Evolutionary conservation across 2,113 vertebrate genomes (phyloP).

Genomic region (rabbit (Oryctolagus cuniculus)): mOryCun1.1 NC_091440.1:77049001-77049500

Average conservation of each 20-base stretch:
- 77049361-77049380: not conserved
- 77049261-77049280: not conserved
- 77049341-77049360: not conserved
- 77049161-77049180: not conserved
- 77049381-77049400: not conserved
- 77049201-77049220: not conserved
- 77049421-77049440: no score
- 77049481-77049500: no score
- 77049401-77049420: no score
- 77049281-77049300: not conserved
- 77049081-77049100: not conserved
- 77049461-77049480: no score
- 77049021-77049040: not conserved
- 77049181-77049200: not conserved
- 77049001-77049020: not conserved
- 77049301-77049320: not conserved
- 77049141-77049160: not conserved
- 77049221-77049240: not conserved
- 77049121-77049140: not conserved
- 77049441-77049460: no score
- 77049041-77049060: not conserved
- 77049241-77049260: not conserved
- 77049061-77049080: not conserved
- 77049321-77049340: not conserved
- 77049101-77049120: not conserved